These are phyloP conservation scores for Dynastes grantii DNA, from an alignment of 2,888 invertebrate species.

Conservation along the genomic window DNA sequence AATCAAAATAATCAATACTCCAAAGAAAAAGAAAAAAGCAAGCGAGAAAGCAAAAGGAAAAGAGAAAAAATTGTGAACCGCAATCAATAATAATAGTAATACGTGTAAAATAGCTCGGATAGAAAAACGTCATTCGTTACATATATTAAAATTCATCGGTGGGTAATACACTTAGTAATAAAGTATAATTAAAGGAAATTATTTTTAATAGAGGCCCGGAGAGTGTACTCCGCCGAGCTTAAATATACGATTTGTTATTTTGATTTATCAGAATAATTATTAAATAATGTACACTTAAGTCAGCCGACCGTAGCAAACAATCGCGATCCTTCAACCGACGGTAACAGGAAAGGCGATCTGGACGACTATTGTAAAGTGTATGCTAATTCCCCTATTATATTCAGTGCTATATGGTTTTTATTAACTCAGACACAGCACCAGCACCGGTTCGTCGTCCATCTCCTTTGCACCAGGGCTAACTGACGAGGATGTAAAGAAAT, in stretches of 20 bases:
- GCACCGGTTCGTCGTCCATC: constrained; percentile 50
- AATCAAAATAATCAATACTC: constrained; percentile 29
- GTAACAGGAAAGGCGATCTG: constrained; percentile 48
- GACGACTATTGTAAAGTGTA: constrained; percentile 63
- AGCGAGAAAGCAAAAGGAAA: constrained; percentile 13
- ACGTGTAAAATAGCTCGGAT: constrained; percentile 12
- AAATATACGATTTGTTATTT: constrained; percentile 71
- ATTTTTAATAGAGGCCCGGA: constrained; percentile 67
- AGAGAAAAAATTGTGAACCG: constrained; percentile 26
- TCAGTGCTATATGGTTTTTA: constrained; percentile 70
- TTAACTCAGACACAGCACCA: constrained; percentile 57
- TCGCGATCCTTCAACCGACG: constrained; percentile 55
- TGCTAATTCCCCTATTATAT: constrained; percentile 72
- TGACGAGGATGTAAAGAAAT: constrained; percentile 59
- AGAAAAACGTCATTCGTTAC: constrained; percentile 41
- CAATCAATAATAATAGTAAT: constrained; percentile 32
- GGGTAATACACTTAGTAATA: constrained; percentile 63
- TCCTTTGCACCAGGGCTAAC: constrained; percentile 46
- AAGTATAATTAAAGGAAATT: constrained; percentile 70
- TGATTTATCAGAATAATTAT: constrained; percentile 72
- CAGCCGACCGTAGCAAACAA: constrained; percentile 60
- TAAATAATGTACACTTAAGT: constrained; percentile 70
- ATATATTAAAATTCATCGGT: constrained; percentile 58
- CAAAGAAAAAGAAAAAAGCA: not conserved
- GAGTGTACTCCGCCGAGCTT: constrained; percentile 63